Percentiles rank a stretch among this genome's conserved stretches.
Evolutionary conservation across 2,888 invertebrate species (phyloP).

Genomic region (Drosophila recens): DNA sequence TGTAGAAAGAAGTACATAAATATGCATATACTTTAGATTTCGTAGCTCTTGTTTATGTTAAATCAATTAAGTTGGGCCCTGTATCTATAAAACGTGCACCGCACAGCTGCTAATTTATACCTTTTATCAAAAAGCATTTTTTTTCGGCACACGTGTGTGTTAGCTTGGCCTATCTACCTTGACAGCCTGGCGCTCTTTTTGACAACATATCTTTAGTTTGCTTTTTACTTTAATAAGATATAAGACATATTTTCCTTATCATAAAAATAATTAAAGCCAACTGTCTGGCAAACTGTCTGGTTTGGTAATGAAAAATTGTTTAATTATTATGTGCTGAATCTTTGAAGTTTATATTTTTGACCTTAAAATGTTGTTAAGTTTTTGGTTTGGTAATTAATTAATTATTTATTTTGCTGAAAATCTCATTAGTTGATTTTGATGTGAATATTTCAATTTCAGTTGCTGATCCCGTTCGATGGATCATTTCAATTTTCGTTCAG

Average conservation of each 20-base stretch:
- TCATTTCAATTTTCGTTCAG: constrained; percentile 28
- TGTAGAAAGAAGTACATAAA: neutral
- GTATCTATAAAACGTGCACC: too few species aligned
- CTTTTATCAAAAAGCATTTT: neutral
- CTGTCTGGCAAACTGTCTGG: neutral
- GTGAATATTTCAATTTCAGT: neutral
- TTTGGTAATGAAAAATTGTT: neutral
- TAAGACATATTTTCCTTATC: neutral
- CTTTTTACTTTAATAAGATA: neutral
- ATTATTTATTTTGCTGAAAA: neutral
- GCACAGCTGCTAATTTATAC: neutral
- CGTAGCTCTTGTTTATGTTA: neutral
- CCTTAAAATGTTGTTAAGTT: too few species aligned
- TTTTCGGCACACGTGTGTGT: neutral
- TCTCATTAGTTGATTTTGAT: neutral
- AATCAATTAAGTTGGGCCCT: neutral
- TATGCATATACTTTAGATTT: neutral
- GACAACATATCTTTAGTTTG: neutral
- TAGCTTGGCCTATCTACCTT: too few species aligned
- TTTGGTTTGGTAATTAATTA: neutral
- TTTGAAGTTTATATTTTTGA: neutral
- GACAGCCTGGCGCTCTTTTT: too few species aligned
- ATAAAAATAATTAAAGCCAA: neutral
- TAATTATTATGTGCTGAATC: neutral
- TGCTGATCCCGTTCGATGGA: constrained; percentile 21